Base-by-base conservation (phyloP, 2,113 vertebrate species). In the Hyperopisus bebe region DNA sequence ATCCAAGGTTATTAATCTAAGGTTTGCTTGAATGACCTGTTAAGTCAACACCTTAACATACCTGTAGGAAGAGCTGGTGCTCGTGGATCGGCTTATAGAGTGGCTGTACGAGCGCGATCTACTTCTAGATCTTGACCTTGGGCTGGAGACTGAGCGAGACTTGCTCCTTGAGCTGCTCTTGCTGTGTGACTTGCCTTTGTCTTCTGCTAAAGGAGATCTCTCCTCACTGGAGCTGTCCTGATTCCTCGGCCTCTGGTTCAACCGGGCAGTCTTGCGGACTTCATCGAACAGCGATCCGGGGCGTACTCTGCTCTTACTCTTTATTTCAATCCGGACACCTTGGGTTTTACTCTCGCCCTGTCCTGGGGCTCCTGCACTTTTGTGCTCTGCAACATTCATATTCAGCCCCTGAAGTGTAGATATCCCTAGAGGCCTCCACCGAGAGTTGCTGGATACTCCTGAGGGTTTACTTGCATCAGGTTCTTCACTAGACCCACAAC, bases 261-360 rank as follows among this genome's bases (percentile, higher is more conserved):
- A 95, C 8, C 98, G 95, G 0, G 97, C 98, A 0, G 98, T 99
- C 94, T 99, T 99, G 1, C 98, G 97, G 0, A 99, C 98, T 91
- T 99, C 98, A 2, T 99, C 98, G 5, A 99, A 99, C 58, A 99
- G 96, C 13, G 98, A 99, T 0, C 98, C 98, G 0, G 98, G 98
- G 6, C 97, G 96, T 1, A 99, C 97, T 88, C 97, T 96, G 92
- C 95, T 99, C 92, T 97, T 98, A 80, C 97, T 98, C 93, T 99
- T 99, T 42, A 99, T 99, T 95, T 99, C 98, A 92, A 99, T 99
- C 44, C 97, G 96, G 87, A 99, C 95, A 44, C 96, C 97, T 27
- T 96, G 97, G 1, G 94, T 88, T 83, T 95, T 97, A 27, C 92
- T 27, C 11, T 95, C 95, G 1, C 87, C 91, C 46, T 82, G 92